Evolutionary conservation across 2,888 invertebrate genomes (phyloP).

Genomic region (Drosophila melanocephala): DNA sequence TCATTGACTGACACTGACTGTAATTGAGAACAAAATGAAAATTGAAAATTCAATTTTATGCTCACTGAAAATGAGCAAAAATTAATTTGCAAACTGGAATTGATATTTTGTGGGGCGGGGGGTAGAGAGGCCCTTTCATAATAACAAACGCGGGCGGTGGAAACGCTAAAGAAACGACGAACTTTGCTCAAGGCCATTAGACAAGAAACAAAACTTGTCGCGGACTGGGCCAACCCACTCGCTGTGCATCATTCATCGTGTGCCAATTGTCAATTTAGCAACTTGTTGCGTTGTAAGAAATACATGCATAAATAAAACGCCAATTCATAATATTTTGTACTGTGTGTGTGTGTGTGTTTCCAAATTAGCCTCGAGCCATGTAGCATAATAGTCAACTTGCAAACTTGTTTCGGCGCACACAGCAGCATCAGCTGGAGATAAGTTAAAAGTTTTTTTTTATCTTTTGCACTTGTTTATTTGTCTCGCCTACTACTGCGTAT

Average conservation of each 20-base stretch:
- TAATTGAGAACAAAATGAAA: slow-evolving; percentile 41
- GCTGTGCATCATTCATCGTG: slow-evolving; percentile 29
- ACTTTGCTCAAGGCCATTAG: slow-evolving; percentile 29
- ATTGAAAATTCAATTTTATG: slow-evolving; percentile 37
- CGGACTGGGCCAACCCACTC: slow-evolving; percentile 2
- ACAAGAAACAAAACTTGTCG: neutral
- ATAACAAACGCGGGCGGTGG: neutral
- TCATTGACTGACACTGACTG: slow-evolving; percentile 8
- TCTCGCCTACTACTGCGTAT: slow-evolving; percentile 19
- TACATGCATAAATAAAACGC: slow-evolving; percentile 15
- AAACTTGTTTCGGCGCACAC: slow-evolving; percentile 53
- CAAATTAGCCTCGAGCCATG: slow-evolving; percentile 54
- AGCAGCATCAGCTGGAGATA: slow-evolving; percentile 45
- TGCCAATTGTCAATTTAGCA: slow-evolving; percentile 35
- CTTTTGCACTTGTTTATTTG: slow-evolving; percentile 55
- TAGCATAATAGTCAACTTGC: slow-evolving; percentile 47
- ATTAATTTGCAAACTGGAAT: slow-evolving; percentile 22
- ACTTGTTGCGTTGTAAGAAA: slow-evolving; percentile 32
- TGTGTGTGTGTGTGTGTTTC: slow-evolving; percentile 44
- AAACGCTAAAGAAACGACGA: neutral
- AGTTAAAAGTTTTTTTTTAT: slow-evolving; percentile 37
- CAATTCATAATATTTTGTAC: slow-evolving; percentile 41
- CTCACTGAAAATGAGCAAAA: slow-evolving; percentile 26
- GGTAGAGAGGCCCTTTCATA: neutral
- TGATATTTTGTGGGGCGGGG: neutral